Conservation (phyloP, 2,888 invertebrate species). For the Lycaena phlaeas region DNA sequence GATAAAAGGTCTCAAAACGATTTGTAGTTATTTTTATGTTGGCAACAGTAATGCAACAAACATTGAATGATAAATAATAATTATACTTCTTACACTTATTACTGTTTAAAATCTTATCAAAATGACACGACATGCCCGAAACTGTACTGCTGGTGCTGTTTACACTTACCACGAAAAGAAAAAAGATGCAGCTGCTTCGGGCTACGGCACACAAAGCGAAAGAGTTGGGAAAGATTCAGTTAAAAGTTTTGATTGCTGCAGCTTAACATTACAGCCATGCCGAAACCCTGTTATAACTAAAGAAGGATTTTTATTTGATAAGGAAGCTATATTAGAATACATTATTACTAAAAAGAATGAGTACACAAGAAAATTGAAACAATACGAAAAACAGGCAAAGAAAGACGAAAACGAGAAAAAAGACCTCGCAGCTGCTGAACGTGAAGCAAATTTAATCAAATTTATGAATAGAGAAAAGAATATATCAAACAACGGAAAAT, state of each 20-base stretch:
- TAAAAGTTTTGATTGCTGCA: conserved; percentile 96
- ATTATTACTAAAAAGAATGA: conserved; percentile 95
- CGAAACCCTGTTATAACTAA: conserved; percentile 86
- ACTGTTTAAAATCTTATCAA: too few species aligned
- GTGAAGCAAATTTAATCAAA: conserved; percentile 80
- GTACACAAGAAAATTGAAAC: conserved; percentile 89
- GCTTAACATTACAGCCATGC: conserved; percentile 96
- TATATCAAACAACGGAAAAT: conserved; percentile 72
- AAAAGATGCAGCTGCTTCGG: conserved; percentile 94
- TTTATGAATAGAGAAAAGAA: conserved; percentile 89
- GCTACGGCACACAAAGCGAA: conserved; percentile 90
- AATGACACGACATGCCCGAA: conserved; percentile 97
- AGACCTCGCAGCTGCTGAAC: conserved; percentile 81
- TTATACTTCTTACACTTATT: too few species aligned
- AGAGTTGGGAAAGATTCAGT: conserved; percentile 95
- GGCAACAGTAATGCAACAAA: too few species aligned
- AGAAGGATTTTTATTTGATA: conserved; percentile 96
- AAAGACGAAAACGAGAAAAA: conserved; percentile 80
- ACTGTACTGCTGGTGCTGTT: conserved; percentile 98
- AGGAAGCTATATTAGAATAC: conserved; percentile 96
- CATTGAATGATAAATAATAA: too few species aligned
- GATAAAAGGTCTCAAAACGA: too few species aligned
- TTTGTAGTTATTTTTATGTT: too few species aligned
- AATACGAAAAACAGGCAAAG: conserved; percentile 90
- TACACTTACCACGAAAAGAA: conserved; percentile 99